Percentiles rank a stretch among this genome's conserved stretches.
Evolutionary conservation across 2,113 vertebrate genomes (phyloP).

Genomic region (Hymenochirus boettgeri): DNA sequence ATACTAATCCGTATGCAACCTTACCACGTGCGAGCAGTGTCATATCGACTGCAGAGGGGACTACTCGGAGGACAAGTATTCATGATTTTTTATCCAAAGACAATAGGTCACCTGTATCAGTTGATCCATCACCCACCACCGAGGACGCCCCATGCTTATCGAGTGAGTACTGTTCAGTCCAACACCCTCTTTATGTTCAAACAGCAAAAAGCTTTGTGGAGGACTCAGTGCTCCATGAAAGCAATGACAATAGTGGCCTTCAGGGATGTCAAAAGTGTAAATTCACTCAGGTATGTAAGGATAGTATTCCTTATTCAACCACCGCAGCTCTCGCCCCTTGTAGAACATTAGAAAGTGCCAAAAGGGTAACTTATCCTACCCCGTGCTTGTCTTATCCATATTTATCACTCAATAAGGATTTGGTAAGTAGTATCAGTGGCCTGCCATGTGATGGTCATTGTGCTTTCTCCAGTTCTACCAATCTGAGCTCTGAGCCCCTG

Average conservation of each 20-base stretch:
- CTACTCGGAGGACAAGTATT: constrained; percentile 91
- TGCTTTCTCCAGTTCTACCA: background rate
- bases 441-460: constrained; percentile 54
- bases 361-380: constrained; percentile 40
- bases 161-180: constrained; percentile 88
- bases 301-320: constrained; percentile 64
- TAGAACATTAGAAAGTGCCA: constrained; percentile 54
- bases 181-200: constrained; percentile 52
- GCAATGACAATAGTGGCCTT: constrained; percentile 20
- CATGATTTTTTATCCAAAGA: constrained; percentile 95
- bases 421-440: constrained; percentile 92
- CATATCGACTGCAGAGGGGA: constrained; percentile 94
- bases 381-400: constrained; percentile 68
- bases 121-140: constrained; percentile 68
- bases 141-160: constrained; percentile 65
- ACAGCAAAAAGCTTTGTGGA: constrained; percentile 42
- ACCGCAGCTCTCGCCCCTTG: constrained; percentile 65
- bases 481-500: constrained; percentile 47
- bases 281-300: constrained; percentile 63
- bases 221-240: too few relatives aligned
- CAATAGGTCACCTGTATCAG: constrained; percentile 76
- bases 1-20: constrained; percentile 71
- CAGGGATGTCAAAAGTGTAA: constrained; percentile 7
- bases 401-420: constrained; percentile 84
- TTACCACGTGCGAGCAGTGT: constrained; percentile 95